Conservation (phyloP, 2,113 vertebrate species). For the Brienomyrus longianalis region DNA sequence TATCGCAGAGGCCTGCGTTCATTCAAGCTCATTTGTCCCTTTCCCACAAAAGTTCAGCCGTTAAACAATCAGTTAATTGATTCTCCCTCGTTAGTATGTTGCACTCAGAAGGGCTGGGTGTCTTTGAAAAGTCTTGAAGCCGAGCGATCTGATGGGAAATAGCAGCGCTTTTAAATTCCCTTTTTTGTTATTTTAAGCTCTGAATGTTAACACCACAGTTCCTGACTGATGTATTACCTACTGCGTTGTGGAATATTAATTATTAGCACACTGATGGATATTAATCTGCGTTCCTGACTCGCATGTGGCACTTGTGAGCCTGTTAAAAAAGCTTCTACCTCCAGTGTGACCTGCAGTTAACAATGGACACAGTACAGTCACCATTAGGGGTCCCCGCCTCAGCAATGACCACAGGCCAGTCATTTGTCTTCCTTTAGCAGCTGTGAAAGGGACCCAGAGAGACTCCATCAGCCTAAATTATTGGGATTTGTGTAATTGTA, state of each 20-base stretch:
- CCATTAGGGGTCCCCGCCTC: not conserved
- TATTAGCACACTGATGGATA: slow-evolving; percentile 1
- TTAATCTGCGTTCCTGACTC: not conserved
- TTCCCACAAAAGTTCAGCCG: not conserved
- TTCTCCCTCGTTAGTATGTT: not conserved
- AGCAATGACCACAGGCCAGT: not conserved
- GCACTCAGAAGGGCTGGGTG: not conserved
- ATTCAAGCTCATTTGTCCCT: not conserved
- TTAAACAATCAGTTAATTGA: not conserved
- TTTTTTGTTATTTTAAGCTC: slow-evolving; percentile 1
- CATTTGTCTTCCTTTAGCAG: slow-evolving; percentile 16
- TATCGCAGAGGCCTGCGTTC: not conserved
- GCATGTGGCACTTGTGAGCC: not conserved
- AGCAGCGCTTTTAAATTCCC: not conserved
- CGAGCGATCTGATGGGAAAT: not conserved
- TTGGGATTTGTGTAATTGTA: slow-evolving; percentile 3
- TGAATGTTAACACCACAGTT: not conserved
- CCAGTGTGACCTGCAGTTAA: not conserved
- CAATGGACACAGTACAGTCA: not conserved
- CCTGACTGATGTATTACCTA: not conserved
- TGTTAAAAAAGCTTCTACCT: not conserved
- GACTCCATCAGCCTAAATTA: not conserved
- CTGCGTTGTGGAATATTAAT: slow-evolving; percentile 6
- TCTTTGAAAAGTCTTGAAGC: not conserved
- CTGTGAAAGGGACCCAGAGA: slow-evolving; percentile 2